Evolutionary conservation across 2,888 invertebrate genomes (phyloP).

Genomic region (Dione vanillae): DNA sequence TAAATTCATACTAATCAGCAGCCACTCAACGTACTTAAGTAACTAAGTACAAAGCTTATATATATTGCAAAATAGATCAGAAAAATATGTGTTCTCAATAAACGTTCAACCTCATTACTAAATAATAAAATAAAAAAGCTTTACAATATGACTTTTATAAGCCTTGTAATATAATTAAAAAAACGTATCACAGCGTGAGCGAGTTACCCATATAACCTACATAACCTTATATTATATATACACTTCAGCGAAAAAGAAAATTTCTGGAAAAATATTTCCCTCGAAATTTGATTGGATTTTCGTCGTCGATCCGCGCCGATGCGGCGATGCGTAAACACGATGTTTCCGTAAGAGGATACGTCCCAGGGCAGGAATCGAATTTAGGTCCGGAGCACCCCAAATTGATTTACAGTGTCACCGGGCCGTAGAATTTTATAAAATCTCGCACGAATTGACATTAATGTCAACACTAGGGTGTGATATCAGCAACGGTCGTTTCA

Average conservation of each 20-base stretch:
- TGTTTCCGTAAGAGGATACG: conserved; percentile 66
- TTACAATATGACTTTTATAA: neutral
- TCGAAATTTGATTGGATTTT: conserved; percentile 67
- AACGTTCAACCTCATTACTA: neutral
- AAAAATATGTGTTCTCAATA: too few relatives aligned
- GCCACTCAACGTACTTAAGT: too few relatives aligned
- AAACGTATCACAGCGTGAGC: conserved; percentile 1
- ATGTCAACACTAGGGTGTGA: neutral
- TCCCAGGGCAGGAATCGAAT: conserved; percentile 77
- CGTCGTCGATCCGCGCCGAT: conserved; percentile 34
- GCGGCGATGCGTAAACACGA: conserved; percentile 63
- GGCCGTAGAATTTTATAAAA: conserved; percentile 48
- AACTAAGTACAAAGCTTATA: too few relatives aligned
- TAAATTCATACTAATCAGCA: too few relatives aligned
- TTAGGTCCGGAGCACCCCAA: conserved; percentile 73
- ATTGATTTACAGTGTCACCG: conserved; percentile 77
- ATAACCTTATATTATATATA: conserved; percentile 22
- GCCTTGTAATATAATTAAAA: too few relatives aligned
- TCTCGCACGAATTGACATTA: conserved; percentile 1
- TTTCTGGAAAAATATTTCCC: conserved; percentile 61
- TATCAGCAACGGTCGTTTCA: neutral
- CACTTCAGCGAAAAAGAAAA: conserved; percentile 42
- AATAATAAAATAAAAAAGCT: neutral
- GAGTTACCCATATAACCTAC: conserved; percentile 17
- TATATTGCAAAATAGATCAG: too few relatives aligned